phyloP scores from a whole-genome alignment of 1,140 invertebrate species.

The Calephelis nemesis region DNA sequence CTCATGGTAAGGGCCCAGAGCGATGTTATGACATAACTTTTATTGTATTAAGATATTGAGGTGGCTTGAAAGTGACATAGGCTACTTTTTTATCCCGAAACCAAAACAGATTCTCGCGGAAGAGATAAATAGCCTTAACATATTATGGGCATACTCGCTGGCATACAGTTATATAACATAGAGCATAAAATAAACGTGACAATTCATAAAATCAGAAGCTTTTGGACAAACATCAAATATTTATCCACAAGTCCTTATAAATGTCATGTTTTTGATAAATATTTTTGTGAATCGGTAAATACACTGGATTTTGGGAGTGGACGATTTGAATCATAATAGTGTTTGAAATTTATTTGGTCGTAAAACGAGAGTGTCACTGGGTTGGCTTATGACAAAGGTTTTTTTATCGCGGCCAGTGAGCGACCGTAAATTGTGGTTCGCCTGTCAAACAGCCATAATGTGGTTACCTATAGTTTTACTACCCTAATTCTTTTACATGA shows the following conservation, averaged over 20 bases:
- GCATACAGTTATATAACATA: neutral
- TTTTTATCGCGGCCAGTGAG: conserved; percentile 65
- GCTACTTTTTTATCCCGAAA: no score
- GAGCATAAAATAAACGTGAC: conserved; percentile 42
- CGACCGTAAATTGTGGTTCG: conserved; percentile 69
- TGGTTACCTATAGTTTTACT: conserved; percentile 1
- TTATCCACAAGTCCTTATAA: conserved; percentile 20
- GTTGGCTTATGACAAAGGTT: conserved; percentile 69
- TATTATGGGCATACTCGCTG: no score
- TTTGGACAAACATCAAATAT: conserved; percentile 2
- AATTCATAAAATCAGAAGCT: conserved; percentile 30
- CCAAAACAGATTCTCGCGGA: no score
- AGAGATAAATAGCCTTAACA: no score
- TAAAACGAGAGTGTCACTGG: conserved; percentile 64
- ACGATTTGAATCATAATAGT: conserved; percentile 76
- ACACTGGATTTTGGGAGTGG: conserved; percentile 49
- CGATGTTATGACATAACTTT: no score
- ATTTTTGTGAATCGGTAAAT: conserved; percentile 37
- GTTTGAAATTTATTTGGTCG: conserved; percentile 75
- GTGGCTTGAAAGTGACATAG: no score
- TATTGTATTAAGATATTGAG: no score
- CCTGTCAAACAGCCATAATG: conserved; percentile 54
- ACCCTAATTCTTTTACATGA: no score
- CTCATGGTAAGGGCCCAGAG: no score
- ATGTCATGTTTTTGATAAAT: conserved; percentile 56